A percentile compares a stretch with the other conserved stretches of the same genome.
Conservation (phyloP, 2,888 invertebrate genomes). For the Cabera pusaria region DNA sequence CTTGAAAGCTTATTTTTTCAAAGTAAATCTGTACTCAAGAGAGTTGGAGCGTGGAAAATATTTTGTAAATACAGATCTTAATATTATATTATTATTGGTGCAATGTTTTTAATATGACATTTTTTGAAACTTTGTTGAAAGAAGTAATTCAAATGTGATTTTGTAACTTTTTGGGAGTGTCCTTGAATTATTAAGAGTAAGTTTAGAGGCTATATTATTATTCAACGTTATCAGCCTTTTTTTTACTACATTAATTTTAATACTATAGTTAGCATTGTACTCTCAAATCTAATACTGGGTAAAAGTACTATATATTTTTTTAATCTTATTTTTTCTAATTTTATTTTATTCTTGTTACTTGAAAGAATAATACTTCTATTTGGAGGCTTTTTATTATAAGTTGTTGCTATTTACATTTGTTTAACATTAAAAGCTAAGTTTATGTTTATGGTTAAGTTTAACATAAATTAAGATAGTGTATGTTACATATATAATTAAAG, state of each 20-base stretch:
- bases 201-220: slow-evolving; percentile 59
- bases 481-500: slow-evolving; percentile 30
- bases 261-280: slow-evolving; percentile 37
- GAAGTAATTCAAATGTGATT: too few species aligned
- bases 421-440: slow-evolving; percentile 60
- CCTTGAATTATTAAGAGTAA: slow-evolving; percentile 36
- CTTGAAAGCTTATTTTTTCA: too few species aligned
- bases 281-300: slow-evolving; percentile 49
- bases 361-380: slow-evolving; percentile 57
- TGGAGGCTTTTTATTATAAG: slow-evolving; percentile 70
- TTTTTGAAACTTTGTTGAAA: too few species aligned
- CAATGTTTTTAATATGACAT: too few species aligned
- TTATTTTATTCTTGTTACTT: slow-evolving; percentile 60
- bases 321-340: slow-evolving; percentile 54
- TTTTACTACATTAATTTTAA: slow-evolving; percentile 36
- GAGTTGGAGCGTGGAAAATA: too few species aligned
- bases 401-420: slow-evolving; percentile 80
- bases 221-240: slow-evolving; percentile 45
- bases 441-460: slow-evolving; percentile 54
- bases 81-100: too few species aligned
- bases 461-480: slow-evolving; percentile 30
- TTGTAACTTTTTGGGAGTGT: slow-evolving; percentile 26
- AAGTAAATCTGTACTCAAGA: too few species aligned
- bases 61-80: too few species aligned
- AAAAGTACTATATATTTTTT: slow-evolving; percentile 33